A percentile compares a stretch with the other conserved stretches of the same genome.
These are phyloP conservation scores for Neofelis nebulosa DNA, from an alignment of 2,113 vertebrate genomes.

Conservation along the genomic window DNA sequence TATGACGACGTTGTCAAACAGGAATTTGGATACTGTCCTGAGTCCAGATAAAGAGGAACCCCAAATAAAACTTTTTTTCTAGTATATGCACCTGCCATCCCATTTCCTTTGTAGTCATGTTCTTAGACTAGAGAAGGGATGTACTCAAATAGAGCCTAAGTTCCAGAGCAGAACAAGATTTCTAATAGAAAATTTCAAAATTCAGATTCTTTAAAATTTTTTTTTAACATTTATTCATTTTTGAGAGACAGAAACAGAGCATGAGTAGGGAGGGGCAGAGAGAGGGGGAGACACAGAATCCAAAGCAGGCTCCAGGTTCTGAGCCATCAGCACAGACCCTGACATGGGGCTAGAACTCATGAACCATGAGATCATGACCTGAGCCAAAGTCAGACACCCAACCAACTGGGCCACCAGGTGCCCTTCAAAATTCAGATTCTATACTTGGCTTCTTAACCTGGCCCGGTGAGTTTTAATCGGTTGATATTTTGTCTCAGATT, in stretches of 20 bases:
- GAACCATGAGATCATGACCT: too few relatives aligned
- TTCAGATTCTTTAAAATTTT: neutral
- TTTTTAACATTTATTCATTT: too few relatives aligned
- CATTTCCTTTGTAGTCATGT: neutral
- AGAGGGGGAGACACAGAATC: too few relatives aligned
- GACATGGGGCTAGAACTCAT: too few relatives aligned
- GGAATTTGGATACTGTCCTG: neutral
- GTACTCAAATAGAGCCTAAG: neutral
- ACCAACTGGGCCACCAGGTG: too few relatives aligned
- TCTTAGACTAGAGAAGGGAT: slow-evolving; percentile 1
- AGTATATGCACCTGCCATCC: neutral
- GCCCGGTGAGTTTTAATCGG: neutral
- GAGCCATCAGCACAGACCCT: too few relatives aligned
- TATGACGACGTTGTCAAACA: neutral
- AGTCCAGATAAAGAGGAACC: slow-evolving; percentile 26
- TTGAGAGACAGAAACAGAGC: too few relatives aligned
- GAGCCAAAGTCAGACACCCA: too few relatives aligned
- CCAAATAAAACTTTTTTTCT: neutral
- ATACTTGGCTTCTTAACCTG: neutral
- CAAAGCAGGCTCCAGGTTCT: too few relatives aligned
- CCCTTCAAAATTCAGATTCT: slow-evolving; percentile 23
- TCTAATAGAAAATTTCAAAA: neutral
- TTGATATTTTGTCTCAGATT: neutral
- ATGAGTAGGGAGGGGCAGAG: too few relatives aligned
- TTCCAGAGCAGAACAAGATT: neutral